Conservation (phyloP, 2,113 vertebrate genomes). For the Thomomys bottae region DNA sequence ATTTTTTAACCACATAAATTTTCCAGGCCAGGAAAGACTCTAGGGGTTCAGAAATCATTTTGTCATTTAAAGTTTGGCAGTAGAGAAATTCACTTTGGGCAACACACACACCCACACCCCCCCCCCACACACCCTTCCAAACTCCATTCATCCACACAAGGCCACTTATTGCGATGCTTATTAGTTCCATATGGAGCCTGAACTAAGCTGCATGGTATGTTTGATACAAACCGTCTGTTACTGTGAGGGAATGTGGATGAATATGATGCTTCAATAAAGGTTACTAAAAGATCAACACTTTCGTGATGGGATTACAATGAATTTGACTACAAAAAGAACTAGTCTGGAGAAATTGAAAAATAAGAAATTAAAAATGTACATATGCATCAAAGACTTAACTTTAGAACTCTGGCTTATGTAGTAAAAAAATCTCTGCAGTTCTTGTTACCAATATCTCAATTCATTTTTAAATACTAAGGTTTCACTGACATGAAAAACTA, state of each 20-base stretch:
- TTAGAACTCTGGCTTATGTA: slow-evolving; percentile 48
- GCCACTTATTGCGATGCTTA: slow-evolving; percentile 80
- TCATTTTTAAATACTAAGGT: slow-evolving; percentile 69
- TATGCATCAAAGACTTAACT: slow-evolving; percentile 56
- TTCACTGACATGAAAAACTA: slow-evolving; percentile 70
- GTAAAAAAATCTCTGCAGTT: slow-evolving; percentile 34
- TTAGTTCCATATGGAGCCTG: slow-evolving; percentile 83
- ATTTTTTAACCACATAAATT: slow-evolving; percentile 59
- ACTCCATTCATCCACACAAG: slow-evolving; percentile 47
- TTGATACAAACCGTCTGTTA: slow-evolving; percentile 79
- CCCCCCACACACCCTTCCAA: neutral
- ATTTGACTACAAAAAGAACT: slow-evolving; percentile 77
- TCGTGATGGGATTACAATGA: slow-evolving; percentile 82
- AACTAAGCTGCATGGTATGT: slow-evolving; percentile 71
- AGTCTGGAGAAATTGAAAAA: slow-evolving; percentile 68
- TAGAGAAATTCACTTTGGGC: slow-evolving; percentile 76
- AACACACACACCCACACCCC: neutral
- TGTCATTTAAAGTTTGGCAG: slow-evolving; percentile 62
- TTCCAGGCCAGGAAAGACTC: slow-evolving; percentile 46
- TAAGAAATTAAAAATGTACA: slow-evolving; percentile 64
- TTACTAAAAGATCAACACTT: slow-evolving; percentile 82
- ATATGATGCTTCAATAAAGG: slow-evolving; percentile 79
- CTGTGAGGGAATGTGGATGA: slow-evolving; percentile 79
- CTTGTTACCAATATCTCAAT: slow-evolving; percentile 60
- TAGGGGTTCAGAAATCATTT: slow-evolving; percentile 67